Percentiles rank a stretch among this genome's conserved stretches.
These are phyloP conservation scores for Elegia similella DNA, from an alignment of 2,888 invertebrate species.

Conservation along the genomic window DNA sequence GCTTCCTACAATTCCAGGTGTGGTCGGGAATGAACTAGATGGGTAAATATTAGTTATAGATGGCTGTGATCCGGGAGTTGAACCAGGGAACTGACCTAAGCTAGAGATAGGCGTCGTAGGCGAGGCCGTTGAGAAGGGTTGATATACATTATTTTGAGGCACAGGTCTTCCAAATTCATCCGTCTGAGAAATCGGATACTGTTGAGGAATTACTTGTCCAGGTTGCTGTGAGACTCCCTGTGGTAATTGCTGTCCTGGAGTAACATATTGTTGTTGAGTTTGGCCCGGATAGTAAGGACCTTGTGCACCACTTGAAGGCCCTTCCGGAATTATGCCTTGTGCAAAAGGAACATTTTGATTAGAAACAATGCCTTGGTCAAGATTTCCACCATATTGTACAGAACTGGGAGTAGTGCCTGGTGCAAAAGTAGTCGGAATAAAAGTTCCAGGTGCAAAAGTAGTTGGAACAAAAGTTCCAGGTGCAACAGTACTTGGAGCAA, in stretches of 20 bases:
- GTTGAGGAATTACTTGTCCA: background rate
- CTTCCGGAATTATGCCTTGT: background rate
- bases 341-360: background rate
- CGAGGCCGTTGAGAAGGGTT: slow-evolving; percentile 17
- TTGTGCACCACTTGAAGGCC: background rate
- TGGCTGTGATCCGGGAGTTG: slow-evolving; percentile 1
- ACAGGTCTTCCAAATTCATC: slow-evolving; percentile 2
- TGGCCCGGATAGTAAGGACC: background rate
- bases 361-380: background rate
- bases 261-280: background rate
- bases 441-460: background rate
- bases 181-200: slow-evolving; percentile 7
- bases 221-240: slow-evolving; percentile 5
- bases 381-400: slow-evolving; percentile 5
- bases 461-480: slow-evolving; percentile 12
- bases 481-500: slow-evolving; percentile 14
- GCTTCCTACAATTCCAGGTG: background rate
- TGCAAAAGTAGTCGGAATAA: slow-evolving; percentile 15
- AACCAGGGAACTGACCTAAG: background rate
- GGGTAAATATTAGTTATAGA: background rate
- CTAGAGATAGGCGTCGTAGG: slow-evolving; percentile 10
- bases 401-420: background rate
- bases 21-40: background rate
- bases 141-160: background rate
- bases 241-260: background rate